Percentiles rank a stretch among this genome's conserved stretches.
Evolutionary conservation across 2,113 vertebrate species (phyloP).

Genomic region (Siniperca knerii): DNA sequence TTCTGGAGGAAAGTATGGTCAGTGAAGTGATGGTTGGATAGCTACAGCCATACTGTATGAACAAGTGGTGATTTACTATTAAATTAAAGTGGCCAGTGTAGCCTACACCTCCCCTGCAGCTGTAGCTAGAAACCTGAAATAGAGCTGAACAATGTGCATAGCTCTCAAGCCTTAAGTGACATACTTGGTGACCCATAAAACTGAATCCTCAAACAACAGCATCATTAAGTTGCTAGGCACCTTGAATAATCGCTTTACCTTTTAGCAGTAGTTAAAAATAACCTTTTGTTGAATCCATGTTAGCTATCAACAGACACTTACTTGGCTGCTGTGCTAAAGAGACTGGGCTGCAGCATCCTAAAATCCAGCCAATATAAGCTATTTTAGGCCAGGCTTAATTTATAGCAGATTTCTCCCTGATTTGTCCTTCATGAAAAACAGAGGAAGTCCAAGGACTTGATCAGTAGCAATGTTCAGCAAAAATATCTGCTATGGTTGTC

Average conservation of each 20-base stretch:
- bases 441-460: neutral
- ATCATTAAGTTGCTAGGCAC: neutral
- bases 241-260: slow-evolving; percentile 2
- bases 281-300: neutral
- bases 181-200: neutral
- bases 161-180: neutral
- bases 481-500: neutral
- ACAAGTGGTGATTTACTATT: neutral
- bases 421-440: neutral
- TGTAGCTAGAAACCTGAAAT: neutral
- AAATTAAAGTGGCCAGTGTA: slow-evolving; percentile 15
- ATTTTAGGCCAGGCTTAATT: neutral
- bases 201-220: slow-evolving; percentile 4
- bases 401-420: slow-evolving; percentile 10
- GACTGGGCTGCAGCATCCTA: neutral
- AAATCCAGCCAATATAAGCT: neutral
- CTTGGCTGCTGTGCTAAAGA: neutral
- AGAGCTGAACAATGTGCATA: slow-evolving; percentile 1
- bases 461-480: neutral
- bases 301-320: neutral
- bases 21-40: slow-evolving; percentile 7
- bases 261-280: neutral
- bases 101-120: neutral
- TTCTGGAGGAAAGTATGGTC: neutral
- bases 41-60: neutral